phyloP scores from a whole-genome alignment of 1,140 invertebrate genomes.

The Paracyclopina nana region DNA sequence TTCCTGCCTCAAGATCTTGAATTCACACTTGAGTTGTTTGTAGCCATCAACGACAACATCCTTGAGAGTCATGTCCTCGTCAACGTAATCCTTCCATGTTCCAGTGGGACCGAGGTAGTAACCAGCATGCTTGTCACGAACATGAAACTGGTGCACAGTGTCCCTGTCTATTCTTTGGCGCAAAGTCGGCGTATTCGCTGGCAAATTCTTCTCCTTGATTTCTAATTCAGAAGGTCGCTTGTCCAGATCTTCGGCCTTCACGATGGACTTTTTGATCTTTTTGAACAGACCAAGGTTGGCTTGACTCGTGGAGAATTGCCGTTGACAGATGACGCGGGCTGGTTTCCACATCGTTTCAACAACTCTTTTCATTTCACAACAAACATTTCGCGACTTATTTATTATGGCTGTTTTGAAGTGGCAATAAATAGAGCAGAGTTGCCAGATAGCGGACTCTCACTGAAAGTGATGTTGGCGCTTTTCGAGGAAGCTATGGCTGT shows the following conservation, averaged over 20 bases:
- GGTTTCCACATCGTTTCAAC: no score
- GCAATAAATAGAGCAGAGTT: no score
- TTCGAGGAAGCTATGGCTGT: no score
- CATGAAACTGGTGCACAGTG: background rate
- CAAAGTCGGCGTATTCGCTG: background rate
- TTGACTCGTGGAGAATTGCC: no score
- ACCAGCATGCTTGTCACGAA: background rate
- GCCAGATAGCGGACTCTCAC: no score
- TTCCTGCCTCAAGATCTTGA: no score
- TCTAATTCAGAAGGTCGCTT: constrained; percentile 7
- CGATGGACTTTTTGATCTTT: background rate
- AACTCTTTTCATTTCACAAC: no score
- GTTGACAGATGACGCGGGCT: no score
- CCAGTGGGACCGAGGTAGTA: constrained; percentile 1
- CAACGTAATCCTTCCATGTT: background rate
- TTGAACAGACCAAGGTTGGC: no score
- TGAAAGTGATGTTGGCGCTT: no score
- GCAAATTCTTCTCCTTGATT: constrained; percentile 1
- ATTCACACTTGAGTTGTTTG: background rate
- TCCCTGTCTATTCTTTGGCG: background rate
- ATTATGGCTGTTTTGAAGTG: no score
- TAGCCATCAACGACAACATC: background rate
- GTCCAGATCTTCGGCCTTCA: background rate
- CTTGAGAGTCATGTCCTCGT: background rate
- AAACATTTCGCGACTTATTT: no score